Percentiles rank a stretch among this genome's conserved stretches.
These are phyloP conservation scores for Rhincodon typus DNA, from an alignment of 2,797 vertebrate genomes.

Conservation along the genomic window DNA sequence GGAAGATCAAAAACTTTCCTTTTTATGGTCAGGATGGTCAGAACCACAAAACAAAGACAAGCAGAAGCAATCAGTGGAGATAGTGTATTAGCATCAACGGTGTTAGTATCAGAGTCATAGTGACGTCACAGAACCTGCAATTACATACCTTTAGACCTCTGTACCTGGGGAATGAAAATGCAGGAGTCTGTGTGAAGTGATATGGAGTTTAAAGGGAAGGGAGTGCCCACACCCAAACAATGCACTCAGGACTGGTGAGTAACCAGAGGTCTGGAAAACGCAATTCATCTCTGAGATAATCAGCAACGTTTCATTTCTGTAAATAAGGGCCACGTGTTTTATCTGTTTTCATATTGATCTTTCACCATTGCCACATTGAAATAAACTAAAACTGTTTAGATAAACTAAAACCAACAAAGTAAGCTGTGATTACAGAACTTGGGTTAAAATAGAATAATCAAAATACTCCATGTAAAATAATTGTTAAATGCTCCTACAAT, in stretches of 20 bases:
- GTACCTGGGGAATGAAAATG: not conserved
- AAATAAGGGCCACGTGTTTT: not conserved
- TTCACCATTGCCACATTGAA: not conserved
- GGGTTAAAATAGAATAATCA: no score
- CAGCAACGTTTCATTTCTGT: not conserved
- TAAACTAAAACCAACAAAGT: no score
- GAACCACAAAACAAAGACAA: not conserved
- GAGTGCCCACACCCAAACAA: not conserved
- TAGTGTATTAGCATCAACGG: not conserved
- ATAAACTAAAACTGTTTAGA: not conserved
- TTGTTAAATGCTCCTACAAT: no score
- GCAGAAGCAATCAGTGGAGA: not conserved
- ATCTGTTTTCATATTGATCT: not conserved
- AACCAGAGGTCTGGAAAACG: not conserved
- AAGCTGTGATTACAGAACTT: not conserved
- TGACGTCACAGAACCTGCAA: no score
- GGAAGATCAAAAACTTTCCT: no score
- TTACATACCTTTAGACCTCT: no score
- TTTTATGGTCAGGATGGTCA: not conserved
- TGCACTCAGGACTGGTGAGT: not conserved
- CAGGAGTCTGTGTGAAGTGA: not conserved
- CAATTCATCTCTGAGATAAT: not conserved
- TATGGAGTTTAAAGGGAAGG: not conserved
- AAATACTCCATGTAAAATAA: not conserved
- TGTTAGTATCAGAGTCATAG: not conserved